A percentile compares a stretch with the other conserved stretches of the same genome.
phyloP scores from a whole-genome alignment of 2,797 vertebrate genomes.

The Ctenosaura bakeri region DNA sequence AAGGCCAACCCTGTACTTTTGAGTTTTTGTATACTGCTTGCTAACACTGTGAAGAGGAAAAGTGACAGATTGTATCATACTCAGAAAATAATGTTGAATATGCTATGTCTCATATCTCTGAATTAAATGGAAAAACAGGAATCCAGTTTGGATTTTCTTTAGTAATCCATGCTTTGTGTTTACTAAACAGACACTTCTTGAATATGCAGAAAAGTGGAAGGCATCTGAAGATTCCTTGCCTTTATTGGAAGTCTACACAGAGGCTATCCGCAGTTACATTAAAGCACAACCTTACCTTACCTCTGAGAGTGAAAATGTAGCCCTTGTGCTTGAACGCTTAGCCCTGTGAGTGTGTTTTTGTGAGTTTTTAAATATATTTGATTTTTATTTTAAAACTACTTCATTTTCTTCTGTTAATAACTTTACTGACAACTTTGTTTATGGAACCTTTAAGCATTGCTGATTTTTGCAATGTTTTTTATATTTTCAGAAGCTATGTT shows the following conservation, averaged over 20 bases:
- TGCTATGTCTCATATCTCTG: not conserved
- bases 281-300: slow-evolving; percentile 89
- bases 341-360: slow-evolving; percentile 90
- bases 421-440: not conserved
- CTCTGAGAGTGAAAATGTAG: slow-evolving; percentile 91
- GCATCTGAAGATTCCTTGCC: slow-evolving; percentile 90
- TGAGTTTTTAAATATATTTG: slow-evolving; percentile 39
- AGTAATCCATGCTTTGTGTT: slow-evolving; percentile 37
- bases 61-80: not conserved
- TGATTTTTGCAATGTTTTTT: slow-evolving; percentile 51
- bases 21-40: not conserved
- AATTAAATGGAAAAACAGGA: slow-evolving; percentile 24
- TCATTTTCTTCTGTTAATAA: not conserved
- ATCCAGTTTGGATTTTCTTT: slow-evolving; percentile 5
- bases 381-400: slow-evolving; percentile 3
- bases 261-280: slow-evolving; percentile 91
- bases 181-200: slow-evolving; percentile 87
- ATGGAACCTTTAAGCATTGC: not conserved
- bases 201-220: slow-evolving; percentile 92
- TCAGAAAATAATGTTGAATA: not conserved
- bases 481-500: slow-evolving; percentile 90
- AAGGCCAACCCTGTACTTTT: too few species aligned
- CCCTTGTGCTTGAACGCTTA: slow-evolving; percentile 91
- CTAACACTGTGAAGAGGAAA: not conserved
- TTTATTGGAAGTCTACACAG: slow-evolving; percentile 91